phyloP scores from a whole-genome alignment of 2,888 invertebrate genomes.

The Abrostola triplasia region DNA sequence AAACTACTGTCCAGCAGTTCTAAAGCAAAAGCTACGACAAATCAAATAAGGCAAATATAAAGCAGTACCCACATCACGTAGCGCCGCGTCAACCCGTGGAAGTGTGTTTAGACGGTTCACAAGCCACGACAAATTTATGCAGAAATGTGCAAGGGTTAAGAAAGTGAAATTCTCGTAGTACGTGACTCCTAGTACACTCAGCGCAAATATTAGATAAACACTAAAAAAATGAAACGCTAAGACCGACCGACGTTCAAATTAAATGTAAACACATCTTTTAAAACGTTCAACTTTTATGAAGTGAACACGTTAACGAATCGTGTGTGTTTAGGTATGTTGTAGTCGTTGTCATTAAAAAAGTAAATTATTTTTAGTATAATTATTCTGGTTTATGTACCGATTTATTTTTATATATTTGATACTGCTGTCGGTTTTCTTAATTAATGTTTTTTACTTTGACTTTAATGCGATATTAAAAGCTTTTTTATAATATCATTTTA shows the following conservation, averaged over 20 bases:
- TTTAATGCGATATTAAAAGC: no score
- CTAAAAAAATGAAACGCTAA: conserved; percentile 26
- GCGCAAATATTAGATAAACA: conserved; percentile 33
- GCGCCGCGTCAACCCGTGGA: conserved; percentile 49
- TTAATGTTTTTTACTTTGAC: no score
- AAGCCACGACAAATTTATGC: conserved; percentile 62
- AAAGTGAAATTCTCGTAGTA: conserved; percentile 59
- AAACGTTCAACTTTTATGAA: conserved; percentile 29
- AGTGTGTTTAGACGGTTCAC: conserved; percentile 57
- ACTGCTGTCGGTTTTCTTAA: no score
- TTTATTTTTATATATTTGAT: no score
- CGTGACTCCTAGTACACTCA: conserved; percentile 57
- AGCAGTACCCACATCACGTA: conserved; percentile 54
- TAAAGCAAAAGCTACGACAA: conserved; percentile 26
- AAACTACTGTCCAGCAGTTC: conserved; percentile 13
- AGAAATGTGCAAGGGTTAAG: conserved; percentile 68
- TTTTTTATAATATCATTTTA: no score
- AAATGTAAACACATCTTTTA: conserved; percentile 44
- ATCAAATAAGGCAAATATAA: conserved; percentile 53
- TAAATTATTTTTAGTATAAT: not conserved
- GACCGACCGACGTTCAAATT: conserved; percentile 26
- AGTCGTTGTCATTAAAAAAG: conserved; percentile 12
- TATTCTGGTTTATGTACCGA: not conserved
- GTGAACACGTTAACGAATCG: conserved; percentile 19
- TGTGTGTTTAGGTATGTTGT: conserved; percentile 19